phyloP scores from a whole-genome alignment of 2,797 vertebrate genomes.

The Malacoraja senta region DNA sequence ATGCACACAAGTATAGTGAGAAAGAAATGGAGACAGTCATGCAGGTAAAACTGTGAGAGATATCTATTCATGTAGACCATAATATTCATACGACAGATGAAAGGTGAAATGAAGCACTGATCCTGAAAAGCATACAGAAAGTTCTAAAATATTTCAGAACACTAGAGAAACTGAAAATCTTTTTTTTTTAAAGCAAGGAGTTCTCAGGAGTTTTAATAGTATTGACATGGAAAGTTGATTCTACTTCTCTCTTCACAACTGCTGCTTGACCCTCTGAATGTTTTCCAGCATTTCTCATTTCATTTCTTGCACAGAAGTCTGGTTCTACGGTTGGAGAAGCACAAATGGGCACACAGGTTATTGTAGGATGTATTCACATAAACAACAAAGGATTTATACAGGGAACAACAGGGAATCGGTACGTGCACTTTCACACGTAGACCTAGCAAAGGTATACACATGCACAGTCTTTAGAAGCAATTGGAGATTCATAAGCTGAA shows the following conservation, averaged over 20 bases:
- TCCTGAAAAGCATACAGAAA: neutral
- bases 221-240: neutral
- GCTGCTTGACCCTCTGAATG: neutral
- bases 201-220: neutral
- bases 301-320: neutral
- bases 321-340: neutral
- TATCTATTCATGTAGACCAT: neutral
- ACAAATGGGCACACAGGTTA: neutral
- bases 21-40: neutral
- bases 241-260: neutral
- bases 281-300: slow-evolving; percentile 20
- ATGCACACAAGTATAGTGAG: neutral
- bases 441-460: too few relatives aligned
- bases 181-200: too few relatives aligned
- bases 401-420: neutral
- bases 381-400: neutral
- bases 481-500: neutral
- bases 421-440: neutral
- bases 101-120: neutral
- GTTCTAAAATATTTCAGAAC: neutral
- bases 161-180: neutral
- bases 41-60: neutral
- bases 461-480: neutral
- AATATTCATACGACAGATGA: neutral
- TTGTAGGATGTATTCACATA: neutral